Conservation (phyloP, 2,888 invertebrate species). For the Pseudococcus longispinus region DNA sequence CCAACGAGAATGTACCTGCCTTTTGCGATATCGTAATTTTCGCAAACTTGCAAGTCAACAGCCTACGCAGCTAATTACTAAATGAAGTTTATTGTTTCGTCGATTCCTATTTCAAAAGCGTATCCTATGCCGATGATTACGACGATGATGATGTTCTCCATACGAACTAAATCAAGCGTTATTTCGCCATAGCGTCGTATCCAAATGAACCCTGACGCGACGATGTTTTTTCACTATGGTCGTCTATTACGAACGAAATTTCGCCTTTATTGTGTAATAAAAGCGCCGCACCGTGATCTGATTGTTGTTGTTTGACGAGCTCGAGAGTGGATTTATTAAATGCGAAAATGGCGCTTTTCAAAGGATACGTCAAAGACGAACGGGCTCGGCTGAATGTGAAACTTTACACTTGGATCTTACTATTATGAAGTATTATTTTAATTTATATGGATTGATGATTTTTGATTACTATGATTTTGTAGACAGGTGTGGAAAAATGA, state of each 20-base stretch:
- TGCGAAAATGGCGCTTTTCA: not conserved
- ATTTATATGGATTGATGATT: too few species aligned
- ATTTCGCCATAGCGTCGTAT: not conserved
- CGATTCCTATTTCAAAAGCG: slow-evolving; percentile 13
- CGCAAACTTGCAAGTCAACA: slow-evolving; percentile 13
- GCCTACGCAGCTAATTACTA: not conserved
- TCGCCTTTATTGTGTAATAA: not conserved
- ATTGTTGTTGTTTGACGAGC: not conserved
- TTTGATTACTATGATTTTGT: too few species aligned
- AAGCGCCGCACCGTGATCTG: not conserved
- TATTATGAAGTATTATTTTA: not conserved
- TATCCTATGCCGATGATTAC: not conserved
- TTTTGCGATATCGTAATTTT: not conserved
- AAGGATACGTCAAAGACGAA: not conserved
- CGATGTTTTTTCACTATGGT: not conserved
- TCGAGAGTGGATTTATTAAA: not conserved
- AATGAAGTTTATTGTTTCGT: slow-evolving; percentile 33
- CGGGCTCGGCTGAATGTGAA: not conserved
- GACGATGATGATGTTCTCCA: not conserved
- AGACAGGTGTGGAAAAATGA: too few species aligned
- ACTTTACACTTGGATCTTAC: not conserved
- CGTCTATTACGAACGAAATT: not conserved
- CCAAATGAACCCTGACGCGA: not conserved
- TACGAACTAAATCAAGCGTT: not conserved
- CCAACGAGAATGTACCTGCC: not conserved